These are phyloP conservation scores for Calameuta idolon DNA, from an alignment of 2,888 invertebrate genomes.

Conservation along the genomic window DNA sequence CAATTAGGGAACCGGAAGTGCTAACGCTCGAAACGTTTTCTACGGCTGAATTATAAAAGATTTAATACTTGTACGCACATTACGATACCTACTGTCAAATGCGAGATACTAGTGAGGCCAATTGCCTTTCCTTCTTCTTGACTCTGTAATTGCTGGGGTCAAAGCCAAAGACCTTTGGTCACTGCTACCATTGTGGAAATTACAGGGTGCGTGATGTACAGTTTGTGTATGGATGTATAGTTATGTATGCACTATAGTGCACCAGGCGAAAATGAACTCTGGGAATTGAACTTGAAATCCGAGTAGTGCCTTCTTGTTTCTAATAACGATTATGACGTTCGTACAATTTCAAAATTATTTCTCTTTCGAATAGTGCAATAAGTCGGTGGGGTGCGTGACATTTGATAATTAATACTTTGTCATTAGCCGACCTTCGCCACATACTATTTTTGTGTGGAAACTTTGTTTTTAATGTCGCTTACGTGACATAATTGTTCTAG, in stretches of 20 bases:
- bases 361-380: background rate
- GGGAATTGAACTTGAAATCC: background rate
- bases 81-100: conserved; percentile 2
- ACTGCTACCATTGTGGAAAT: conserved; percentile 21
- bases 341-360: background rate
- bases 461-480: background rate
- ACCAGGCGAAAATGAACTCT: conserved; percentile 1
- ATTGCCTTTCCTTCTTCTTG: conserved; percentile 28
- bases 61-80: background rate
- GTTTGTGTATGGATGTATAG: background rate
- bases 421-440: background rate
- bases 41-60: background rate
- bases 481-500: background rate
- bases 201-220: conserved; percentile 21
- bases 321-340: background rate
- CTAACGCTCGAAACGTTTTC: background rate
- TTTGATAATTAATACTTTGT: background rate
- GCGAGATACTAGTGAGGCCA: conserved; percentile 23
- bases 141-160: conserved; percentile 29
- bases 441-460: background rate
- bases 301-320: background rate
- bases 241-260: background rate
- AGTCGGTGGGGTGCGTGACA: background rate
- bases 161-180: conserved; percentile 30
- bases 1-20: background rate